phyloP scores from a whole-genome alignment of 2,113 vertebrate genomes.

The Chascanopsetta lugubris region DNA sequence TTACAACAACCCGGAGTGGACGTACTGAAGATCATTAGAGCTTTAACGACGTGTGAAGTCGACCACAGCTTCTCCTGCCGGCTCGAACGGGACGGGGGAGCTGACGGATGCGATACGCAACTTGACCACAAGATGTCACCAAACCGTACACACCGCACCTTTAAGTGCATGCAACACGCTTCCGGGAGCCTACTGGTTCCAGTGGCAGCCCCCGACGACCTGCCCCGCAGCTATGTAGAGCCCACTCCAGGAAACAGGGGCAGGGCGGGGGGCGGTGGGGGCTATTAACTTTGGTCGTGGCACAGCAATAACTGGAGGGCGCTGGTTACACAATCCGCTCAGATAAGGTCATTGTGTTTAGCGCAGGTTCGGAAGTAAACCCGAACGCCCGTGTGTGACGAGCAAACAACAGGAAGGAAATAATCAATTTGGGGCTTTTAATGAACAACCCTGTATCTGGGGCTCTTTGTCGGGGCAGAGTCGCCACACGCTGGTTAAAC shows the following conservation, averaged over 20 bases:
- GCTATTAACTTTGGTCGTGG: constrained; percentile 70
- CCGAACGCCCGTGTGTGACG: constrained; percentile 81
- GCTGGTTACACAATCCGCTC: constrained; percentile 84
- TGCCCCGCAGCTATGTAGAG: constrained; percentile 29
- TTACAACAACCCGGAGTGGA: too few relatives aligned
- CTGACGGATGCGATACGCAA: too few relatives aligned
- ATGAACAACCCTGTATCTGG: constrained; percentile 86
- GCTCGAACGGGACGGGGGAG: too few relatives aligned
- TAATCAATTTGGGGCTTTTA: constrained; percentile 93
- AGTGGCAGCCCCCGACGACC: constrained; percentile 40
- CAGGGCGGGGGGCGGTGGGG: too few relatives aligned
- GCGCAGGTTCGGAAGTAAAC: constrained; percentile 86
- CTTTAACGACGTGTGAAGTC: too few relatives aligned
- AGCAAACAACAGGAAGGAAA: constrained; percentile 95
- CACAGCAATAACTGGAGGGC: constrained; percentile 73
- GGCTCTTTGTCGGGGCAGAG: constrained; percentile 81
- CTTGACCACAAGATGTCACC: too few relatives aligned
- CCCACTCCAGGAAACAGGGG: constrained; percentile 56
- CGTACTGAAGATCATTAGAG: too few relatives aligned
- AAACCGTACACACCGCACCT: too few relatives aligned
- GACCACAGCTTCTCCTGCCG: too few relatives aligned
- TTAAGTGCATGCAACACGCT: constrained; percentile 65
- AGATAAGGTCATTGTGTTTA: constrained; percentile 87
- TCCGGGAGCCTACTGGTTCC: constrained; percentile 54
- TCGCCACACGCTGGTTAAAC: constrained; percentile 88